These are phyloP conservation scores for Dufourea novaeangliae DNA, from an alignment of 1,140 invertebrate genomes.

Conservation along the genomic window DNA sequence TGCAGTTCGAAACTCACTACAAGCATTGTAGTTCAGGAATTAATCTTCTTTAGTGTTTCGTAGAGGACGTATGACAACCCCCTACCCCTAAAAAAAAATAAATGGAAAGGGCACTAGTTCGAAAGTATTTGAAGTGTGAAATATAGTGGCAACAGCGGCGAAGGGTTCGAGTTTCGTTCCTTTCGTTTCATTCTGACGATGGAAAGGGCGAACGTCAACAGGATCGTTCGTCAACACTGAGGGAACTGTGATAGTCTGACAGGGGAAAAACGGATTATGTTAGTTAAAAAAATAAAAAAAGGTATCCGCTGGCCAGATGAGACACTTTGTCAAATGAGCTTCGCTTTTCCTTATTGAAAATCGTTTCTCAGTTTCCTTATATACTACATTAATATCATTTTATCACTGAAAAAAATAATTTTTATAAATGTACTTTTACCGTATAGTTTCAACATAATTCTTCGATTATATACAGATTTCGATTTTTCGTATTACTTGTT, in stretches of 20 bases:
- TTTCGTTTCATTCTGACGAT: slow-evolving; percentile 71
- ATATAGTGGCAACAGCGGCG: slow-evolving; percentile 68
- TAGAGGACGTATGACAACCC: slow-evolving; percentile 14
- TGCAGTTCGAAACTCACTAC: not conserved
- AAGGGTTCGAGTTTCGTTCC: slow-evolving; percentile 50
- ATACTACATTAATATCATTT: slow-evolving; percentile 31
- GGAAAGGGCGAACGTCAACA: slow-evolving; percentile 75
- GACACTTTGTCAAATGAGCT: slow-evolving; percentile 57
- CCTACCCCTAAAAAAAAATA: slow-evolving; percentile 51
- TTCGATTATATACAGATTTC: not conserved
- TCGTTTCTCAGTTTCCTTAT: slow-evolving; percentile 44
- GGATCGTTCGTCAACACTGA: slow-evolving; percentile 75
- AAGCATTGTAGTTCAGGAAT: slow-evolving; percentile 62
- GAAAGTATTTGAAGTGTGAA: slow-evolving; percentile 75
- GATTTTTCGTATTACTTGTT: not conserved
- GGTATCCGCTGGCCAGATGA: slow-evolving; percentile 38
- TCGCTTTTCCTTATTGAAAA: slow-evolving; percentile 27
- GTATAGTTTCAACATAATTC: not conserved
- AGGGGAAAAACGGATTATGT: slow-evolving; percentile 64
- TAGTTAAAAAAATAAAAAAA: slow-evolving; percentile 56
- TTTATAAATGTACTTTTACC: not conserved
- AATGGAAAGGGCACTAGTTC: slow-evolving; percentile 24
- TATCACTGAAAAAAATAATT: not conserved
- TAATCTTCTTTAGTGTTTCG: slow-evolving; percentile 68
- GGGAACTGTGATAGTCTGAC: slow-evolving; percentile 47